Evolutionary conservation across 2,113 vertebrate genomes (phyloP).

Genomic region (Colaptes auratus): DNA sequence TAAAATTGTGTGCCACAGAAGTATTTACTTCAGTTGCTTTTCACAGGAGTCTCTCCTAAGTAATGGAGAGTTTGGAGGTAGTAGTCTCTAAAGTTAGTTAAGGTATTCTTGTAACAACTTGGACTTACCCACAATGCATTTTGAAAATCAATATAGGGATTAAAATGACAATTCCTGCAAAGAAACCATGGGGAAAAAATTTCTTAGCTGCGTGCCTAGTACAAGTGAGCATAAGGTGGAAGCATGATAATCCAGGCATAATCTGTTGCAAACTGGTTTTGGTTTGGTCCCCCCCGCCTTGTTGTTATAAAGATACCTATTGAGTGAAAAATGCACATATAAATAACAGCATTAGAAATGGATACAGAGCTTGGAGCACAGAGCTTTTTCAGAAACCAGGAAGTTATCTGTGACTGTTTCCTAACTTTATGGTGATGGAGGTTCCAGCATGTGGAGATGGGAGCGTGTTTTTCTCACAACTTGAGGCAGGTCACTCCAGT

Average conservation of each 20-base stretch:
- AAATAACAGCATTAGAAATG: not conserved
- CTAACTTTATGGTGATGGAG: not conserved
- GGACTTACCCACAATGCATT: not conserved
- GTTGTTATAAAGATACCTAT: not conserved
- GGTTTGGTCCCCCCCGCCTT: not conserved
- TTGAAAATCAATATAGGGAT: not conserved
- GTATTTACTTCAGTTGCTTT: not conserved
- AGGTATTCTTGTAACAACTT: not conserved
- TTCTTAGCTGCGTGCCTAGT: not conserved
- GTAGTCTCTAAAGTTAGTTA: not conserved
- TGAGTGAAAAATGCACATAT: not conserved
- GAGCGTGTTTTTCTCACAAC: not conserved
- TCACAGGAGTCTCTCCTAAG: not conserved
- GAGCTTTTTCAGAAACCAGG: not conserved
- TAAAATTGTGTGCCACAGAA: not conserved
- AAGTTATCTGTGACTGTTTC: not conserved
- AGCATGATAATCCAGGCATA: not conserved
- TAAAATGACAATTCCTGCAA: not conserved
- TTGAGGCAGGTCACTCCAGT: not conserved
- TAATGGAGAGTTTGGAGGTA: not conserved
- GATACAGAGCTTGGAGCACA: not conserved
- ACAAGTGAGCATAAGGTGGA: not conserved
- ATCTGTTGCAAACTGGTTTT: not conserved
- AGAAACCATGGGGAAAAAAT: not conserved
- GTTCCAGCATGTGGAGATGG: not conserved